A percentile compares a stretch with the other conserved stretches of the same genome.
Conservation (phyloP, 2,888 invertebrate species). For the Spicauda simplicius region DNA sequence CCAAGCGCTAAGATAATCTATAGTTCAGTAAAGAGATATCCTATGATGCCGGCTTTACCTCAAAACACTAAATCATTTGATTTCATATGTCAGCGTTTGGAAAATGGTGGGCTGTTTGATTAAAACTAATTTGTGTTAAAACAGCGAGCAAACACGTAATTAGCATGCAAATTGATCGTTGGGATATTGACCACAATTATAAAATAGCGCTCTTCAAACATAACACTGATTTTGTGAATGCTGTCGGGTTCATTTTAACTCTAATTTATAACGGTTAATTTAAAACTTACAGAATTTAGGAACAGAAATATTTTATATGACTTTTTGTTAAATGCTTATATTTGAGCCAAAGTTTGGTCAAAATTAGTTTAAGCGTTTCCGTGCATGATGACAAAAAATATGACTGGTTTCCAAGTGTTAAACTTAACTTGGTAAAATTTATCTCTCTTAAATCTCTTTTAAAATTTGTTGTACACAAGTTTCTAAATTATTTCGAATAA, state of each 20-base stretch:
- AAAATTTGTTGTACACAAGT: too few relatives aligned
- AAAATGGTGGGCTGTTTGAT: slow-evolving; percentile 59
- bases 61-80: slow-evolving; percentile 15
- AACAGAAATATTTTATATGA: not conserved
- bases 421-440: too few relatives aligned
- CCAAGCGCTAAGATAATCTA: not conserved
- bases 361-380: too few relatives aligned
- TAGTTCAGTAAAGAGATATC: not conserved
- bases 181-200: slow-evolving; percentile 68
- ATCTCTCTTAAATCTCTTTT: too few relatives aligned
- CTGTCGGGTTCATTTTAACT: not conserved
- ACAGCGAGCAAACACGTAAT: slow-evolving; percentile 71
- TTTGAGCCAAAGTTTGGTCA: too few relatives aligned
- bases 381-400: too few relatives aligned
- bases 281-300: not conserved
- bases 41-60: not conserved
- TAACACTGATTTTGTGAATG: slow-evolving; percentile 23
- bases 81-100: slow-evolving; percentile 36
- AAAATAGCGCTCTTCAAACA: slow-evolving; percentile 52
- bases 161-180: slow-evolving; percentile 80
- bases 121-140: slow-evolving; percentile 76
- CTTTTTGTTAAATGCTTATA: not conserved
- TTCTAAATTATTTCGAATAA: too few relatives aligned
- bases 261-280: not conserved
- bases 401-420: too few relatives aligned